Percentiles rank a stretch among this genome's conserved stretches.
phyloP scores from a whole-genome alignment of 2,888 invertebrate genomes.

The Tiliacea aurago region DNA sequence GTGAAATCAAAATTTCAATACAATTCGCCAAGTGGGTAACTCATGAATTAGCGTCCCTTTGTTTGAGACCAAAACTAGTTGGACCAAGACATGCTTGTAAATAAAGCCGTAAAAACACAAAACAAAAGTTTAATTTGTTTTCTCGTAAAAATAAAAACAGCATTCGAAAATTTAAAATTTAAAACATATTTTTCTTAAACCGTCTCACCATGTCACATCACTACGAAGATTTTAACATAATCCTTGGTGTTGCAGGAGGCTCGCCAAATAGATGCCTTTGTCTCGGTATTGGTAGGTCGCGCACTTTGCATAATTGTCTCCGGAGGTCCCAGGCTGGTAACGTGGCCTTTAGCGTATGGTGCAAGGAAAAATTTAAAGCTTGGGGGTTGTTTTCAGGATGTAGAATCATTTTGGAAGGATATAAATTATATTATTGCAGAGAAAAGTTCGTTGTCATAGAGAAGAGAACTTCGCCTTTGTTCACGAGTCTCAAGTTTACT shows the following conservation, averaged over 20 bases:
- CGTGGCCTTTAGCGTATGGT: constrained; percentile 30
- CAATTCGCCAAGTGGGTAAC: neutral
- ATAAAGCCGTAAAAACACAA: neutral
- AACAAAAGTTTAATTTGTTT: neutral
- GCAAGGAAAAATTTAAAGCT: constrained; percentile 10
- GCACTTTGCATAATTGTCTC: constrained; percentile 65
- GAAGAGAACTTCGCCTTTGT: neutral
- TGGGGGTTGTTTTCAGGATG: neutral
- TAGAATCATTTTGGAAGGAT: neutral
- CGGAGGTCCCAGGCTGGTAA: constrained; percentile 15
- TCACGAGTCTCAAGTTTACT: neutral
- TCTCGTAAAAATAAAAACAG: neutral
- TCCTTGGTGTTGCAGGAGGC: constrained; percentile 48
- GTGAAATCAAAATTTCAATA: neutral
- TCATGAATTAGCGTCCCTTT: neutral
- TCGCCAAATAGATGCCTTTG: constrained; percentile 58
- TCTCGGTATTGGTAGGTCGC: constrained; percentile 48
- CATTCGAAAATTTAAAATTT: neutral
- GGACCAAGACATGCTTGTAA: neutral
- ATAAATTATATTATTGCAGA: neutral
- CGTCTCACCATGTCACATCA: constrained; percentile 13
- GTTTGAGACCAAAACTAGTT: neutral
- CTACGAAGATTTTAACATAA: constrained; percentile 57
- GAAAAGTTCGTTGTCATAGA: neutral
- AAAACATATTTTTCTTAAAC: neutral